A percentile compares a stretch with the other conserved stretches of the same genome.
Conservation (phyloP, 2,888 invertebrate genomes). For the Philhelius pedissequus region DNA sequence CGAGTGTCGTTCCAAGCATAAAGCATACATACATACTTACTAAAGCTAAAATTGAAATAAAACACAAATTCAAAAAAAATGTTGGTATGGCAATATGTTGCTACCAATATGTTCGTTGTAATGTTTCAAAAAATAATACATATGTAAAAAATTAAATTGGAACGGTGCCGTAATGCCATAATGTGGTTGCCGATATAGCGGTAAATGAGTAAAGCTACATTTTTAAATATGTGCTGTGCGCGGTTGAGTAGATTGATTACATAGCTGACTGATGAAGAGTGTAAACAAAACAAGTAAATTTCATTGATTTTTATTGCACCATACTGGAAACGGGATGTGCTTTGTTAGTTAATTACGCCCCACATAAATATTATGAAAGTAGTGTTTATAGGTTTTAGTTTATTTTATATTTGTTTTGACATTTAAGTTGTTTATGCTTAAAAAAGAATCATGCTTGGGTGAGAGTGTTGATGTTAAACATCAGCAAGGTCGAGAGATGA, state of each 20-base stretch:
- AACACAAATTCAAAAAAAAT: neutral
- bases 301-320: constrained; percentile 19
- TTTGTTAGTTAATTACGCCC: constrained; percentile 29
- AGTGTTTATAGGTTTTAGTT: constrained; percentile 10
- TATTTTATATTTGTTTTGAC: neutral
- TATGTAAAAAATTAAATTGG: neutral
- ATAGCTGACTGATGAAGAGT: constrained; percentile 44
- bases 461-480: neutral
- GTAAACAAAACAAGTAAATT: constrained; percentile 53
- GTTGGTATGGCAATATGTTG: neutral
- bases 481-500: neutral
- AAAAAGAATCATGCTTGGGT: neutral
- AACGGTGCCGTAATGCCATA: neutral
- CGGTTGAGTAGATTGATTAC: constrained; percentile 22
- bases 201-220: neutral
- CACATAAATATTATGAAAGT: constrained; percentile 31
- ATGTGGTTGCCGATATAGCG: neutral
- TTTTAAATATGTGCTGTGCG: neutral
- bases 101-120: neutral
- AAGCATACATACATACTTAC: too few species aligned
- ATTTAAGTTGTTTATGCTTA: neutral
- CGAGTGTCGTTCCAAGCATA: too few species aligned
- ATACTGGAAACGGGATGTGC: neutral
- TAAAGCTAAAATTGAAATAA: too few species aligned
- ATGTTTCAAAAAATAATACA: neutral